Conservation (phyloP, 2,797 vertebrate genomes). For the Hirundo rustica region DNA sequence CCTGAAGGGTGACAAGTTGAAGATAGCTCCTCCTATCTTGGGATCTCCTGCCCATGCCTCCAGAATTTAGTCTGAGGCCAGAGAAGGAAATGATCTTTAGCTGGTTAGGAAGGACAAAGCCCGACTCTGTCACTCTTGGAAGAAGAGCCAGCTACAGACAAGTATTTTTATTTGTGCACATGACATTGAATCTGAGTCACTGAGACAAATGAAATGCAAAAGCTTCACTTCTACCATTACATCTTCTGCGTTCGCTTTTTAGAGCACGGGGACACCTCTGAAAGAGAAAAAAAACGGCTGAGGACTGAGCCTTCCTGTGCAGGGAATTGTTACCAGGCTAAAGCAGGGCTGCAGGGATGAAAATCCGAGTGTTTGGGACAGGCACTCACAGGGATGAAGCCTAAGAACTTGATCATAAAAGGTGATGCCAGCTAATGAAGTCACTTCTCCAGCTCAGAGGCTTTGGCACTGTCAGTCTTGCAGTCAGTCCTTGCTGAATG, state of each 20-base stretch:
- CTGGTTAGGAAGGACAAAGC: background rate
- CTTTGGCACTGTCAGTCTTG: background rate
- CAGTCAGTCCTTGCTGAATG: background rate
- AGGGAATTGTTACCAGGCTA: background rate
- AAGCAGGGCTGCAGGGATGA: background rate
- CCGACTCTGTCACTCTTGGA: background rate
- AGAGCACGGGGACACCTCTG: background rate
- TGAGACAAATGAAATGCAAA: background rate
- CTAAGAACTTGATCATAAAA: background rate
- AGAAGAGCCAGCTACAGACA: background rate
- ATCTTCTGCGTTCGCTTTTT: background rate
- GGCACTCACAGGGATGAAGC: background rate
- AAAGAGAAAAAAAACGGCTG: background rate
- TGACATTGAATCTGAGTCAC: background rate
- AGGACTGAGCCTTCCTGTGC: background rate
- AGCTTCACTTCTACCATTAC: background rate
- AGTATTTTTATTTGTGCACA: background rate
- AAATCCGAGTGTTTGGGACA: accelerated
- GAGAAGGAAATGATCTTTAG: background rate
- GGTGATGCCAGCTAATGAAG: background rate
- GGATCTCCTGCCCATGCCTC: background rate
- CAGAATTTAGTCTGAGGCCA: background rate
- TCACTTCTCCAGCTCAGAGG: background rate
- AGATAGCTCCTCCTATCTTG: background rate
- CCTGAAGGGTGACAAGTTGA: background rate